Evolutionary conservation across 2,797 vertebrate species (phyloP).

Genomic region (Steatocranus sp.): DNA sequence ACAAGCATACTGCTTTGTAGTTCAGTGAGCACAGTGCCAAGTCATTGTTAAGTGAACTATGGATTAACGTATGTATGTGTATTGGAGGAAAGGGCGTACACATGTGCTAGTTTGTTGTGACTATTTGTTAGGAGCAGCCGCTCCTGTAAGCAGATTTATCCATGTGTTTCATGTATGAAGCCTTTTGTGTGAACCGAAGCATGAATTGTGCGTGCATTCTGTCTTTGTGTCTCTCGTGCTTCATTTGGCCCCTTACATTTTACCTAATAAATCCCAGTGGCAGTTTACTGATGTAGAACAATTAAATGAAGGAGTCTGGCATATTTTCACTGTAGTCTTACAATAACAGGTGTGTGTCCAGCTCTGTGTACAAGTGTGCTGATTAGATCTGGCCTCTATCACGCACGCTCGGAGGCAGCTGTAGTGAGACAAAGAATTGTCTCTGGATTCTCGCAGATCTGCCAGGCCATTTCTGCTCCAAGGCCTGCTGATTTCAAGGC

Average conservation of each 20-base stretch:
- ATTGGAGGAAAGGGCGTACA: not conserved
- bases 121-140: not conserved
- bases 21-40: constrained; percentile 45
- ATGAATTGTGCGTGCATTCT: not conserved
- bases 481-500: constrained; percentile 35
- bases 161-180: not conserved
- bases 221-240: not conserved
- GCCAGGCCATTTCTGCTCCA: not conserved
- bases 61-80: not conserved
- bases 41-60: constrained; percentile 59
- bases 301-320: not conserved
- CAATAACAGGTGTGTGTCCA: constrained; percentile 3
- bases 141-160: not conserved
- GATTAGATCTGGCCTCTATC: not conserved
- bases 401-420: not conserved
- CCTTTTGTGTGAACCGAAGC: not conserved
- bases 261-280: constrained; percentile 13
- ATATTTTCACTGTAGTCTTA: not conserved
- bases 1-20: constrained; percentile 6
- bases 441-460: constrained; percentile 12
- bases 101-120: not conserved
- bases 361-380: not conserved
- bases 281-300: not conserved
- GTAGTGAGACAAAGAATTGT: constrained; percentile 15
- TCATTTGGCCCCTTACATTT: not conserved